phyloP scores from a whole-genome alignment of 2,113 vertebrate genomes.

The Chlamydotis undulata region DNA sequence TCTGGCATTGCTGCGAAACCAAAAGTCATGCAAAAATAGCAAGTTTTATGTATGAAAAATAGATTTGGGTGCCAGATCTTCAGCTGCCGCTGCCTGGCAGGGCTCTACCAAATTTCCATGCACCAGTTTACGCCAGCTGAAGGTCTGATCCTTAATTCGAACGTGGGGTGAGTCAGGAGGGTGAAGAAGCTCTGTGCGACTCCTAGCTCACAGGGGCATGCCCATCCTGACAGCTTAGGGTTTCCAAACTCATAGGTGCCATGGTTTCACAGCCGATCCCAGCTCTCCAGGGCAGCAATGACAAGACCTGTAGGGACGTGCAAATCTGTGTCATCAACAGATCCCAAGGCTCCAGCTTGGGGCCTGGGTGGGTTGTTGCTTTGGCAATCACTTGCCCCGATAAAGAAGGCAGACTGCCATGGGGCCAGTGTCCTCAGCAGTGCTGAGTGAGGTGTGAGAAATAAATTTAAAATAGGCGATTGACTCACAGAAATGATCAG shows the following conservation, averaged over 20 bases:
- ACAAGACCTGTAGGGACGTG: neutral
- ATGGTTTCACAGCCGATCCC: neutral
- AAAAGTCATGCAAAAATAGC: neutral
- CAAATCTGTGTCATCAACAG: neutral
- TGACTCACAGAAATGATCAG: neutral
- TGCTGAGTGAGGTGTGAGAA: neutral
- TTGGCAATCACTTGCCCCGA: neutral
- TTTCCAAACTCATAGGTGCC: neutral
- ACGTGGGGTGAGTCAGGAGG: accelerated
- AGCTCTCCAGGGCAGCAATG: neutral
- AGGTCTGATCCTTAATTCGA: neutral
- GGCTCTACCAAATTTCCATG: neutral
- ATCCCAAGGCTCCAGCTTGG: neutral
- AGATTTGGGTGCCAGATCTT: neutral
- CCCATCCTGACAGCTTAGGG: neutral
- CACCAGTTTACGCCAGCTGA: neutral
- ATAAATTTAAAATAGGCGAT: neutral
- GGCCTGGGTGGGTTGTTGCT: neutral
- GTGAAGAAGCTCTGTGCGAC: neutral
- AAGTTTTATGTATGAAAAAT: neutral
- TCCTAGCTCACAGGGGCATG: neutral
- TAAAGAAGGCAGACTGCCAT: neutral
- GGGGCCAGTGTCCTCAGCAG: neutral
- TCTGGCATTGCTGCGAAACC: neutral
- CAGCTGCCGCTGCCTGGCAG: neutral